A percentile compares a stretch with the other conserved stretches of the same genome.
Evolutionary conservation across 2,113 vertebrate species (phyloP).

Genomic region (Amazona vittata): DNA sequence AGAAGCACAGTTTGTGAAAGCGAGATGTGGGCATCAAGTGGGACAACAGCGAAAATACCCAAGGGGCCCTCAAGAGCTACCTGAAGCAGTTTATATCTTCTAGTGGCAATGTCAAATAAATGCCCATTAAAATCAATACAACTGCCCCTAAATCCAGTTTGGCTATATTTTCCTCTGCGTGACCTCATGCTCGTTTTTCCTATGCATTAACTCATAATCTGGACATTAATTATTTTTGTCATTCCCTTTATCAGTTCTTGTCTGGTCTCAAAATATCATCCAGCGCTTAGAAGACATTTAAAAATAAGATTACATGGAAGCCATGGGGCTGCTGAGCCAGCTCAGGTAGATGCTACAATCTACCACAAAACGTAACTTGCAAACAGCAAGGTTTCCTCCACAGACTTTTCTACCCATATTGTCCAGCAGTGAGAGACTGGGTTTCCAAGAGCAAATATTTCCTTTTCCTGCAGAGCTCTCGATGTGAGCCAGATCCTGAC

Average conservation of each 20-base stretch:
- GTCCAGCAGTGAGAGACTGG: neutral
- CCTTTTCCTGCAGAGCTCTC: neutral
- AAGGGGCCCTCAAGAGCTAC: neutral
- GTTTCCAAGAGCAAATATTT: constrained; percentile 3
- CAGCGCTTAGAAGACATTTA: neutral
- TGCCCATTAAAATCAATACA: neutral
- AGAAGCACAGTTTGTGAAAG: neutral
- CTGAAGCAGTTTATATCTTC: neutral
- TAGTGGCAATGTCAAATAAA: neutral
- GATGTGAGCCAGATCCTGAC: neutral
- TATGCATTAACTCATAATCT: neutral
- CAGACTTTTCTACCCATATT: neutral
- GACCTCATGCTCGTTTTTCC: neutral
- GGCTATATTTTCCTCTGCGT: neutral
- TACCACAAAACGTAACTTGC: neutral
- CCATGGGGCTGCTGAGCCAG: neutral
- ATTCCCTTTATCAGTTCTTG: neutral
- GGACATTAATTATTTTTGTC: neutral
- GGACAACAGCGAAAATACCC: neutral
- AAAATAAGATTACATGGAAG: neutral
- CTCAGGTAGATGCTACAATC: neutral
- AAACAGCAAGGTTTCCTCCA: neutral
- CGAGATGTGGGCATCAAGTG: fast-evolving
- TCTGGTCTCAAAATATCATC: neutral
- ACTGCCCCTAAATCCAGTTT: neutral